Evolutionary conservation across 2,888 invertebrate species (phyloP).

Genomic region (Drosophila fulvimacula): DNA sequence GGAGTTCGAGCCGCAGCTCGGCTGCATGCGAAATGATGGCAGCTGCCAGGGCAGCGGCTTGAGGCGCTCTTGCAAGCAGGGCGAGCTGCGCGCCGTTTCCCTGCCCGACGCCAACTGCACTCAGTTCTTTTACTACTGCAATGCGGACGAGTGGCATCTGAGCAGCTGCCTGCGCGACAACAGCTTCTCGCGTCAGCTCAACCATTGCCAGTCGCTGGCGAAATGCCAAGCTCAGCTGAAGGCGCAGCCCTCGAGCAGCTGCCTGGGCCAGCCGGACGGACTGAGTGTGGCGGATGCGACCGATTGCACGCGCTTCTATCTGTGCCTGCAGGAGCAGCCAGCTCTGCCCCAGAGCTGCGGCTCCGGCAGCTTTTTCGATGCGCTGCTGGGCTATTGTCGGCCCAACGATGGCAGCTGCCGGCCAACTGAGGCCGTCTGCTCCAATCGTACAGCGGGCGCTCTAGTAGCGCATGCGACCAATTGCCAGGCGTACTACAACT

Average conservation of each 20-base stretch:
- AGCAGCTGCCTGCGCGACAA: constrained; percentile 74
- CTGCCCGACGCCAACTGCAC: constrained; percentile 58
- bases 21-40: constrained; percentile 56
- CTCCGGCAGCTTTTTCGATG: constrained; percentile 72
- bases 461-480: constrained; percentile 63
- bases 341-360: constrained; percentile 63
- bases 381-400: constrained; percentile 62
- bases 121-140: constrained; percentile 77
- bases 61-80: constrained; percentile 61
- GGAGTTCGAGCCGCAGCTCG: constrained; percentile 57
- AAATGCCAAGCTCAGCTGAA: constrained; percentile 40
- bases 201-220: constrained; percentile 58
- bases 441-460: constrained; percentile 29
- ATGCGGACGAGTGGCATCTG: constrained; percentile 67
- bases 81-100: constrained; percentile 52
- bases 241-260: constrained; percentile 24
- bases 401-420: constrained; percentile 76
- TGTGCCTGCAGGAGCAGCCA: constrained; percentile 62
- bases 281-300: constrained; percentile 59
- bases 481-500: constrained; percentile 77
- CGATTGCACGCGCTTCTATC: constrained; percentile 74
- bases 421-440: constrained; percentile 46
- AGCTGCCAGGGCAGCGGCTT: constrained; percentile 75
- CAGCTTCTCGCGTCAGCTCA: constrained; percentile 46
- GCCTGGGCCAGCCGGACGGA: constrained; percentile 62